A percentile compares a stretch with the other conserved stretches of the same genome.
These are phyloP conservation scores for Neelides folsomi DNA, from an alignment of 2,888 invertebrate species.

Conservation along the genomic window DNA sequence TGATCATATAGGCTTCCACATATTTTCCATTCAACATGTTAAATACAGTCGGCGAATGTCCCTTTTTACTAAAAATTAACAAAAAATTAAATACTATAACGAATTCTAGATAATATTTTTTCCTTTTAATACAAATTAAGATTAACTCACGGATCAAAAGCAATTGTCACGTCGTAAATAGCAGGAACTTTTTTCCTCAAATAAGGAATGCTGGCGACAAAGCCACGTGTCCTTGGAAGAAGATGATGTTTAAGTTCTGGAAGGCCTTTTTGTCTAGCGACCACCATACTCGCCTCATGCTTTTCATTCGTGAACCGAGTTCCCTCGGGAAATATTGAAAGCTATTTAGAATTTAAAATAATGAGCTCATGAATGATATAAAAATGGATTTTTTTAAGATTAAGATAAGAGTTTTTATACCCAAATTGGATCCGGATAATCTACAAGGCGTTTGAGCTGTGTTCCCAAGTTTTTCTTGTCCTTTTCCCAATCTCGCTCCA, in stretches of 20 bases:
- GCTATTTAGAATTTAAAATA: conserved; percentile 46
- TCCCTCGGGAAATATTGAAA: conserved; percentile 82
- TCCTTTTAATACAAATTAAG: conserved; percentile 8
- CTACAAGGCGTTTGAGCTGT: conserved; percentile 66
- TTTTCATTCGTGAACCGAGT: conserved; percentile 80
- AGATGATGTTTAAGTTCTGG: conserved; percentile 76
- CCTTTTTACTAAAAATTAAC: background rate
- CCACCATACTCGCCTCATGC: conserved; percentile 71
- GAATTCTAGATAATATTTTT: background rate
- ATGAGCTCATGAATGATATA: too few relatives aligned
- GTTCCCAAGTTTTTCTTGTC: conserved; percentile 68
- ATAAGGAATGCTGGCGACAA: conserved; percentile 68
- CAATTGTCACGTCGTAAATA: conserved; percentile 59
- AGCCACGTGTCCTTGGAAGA: conserved; percentile 89
- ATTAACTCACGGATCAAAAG: conserved; percentile 35
- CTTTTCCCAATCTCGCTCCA: conserved; percentile 80
- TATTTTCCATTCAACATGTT: conserved; percentile 45
- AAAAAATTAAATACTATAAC: too few relatives aligned
- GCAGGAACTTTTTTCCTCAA: conserved; percentile 60
- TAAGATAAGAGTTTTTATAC: conserved; percentile 42
- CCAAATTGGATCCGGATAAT: conserved; percentile 84
- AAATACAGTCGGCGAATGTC: conserved; percentile 23
- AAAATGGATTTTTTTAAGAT: background rate
- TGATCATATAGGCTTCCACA: conserved; percentile 60
- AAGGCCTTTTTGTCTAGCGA: conserved; percentile 72